These are phyloP conservation scores for Oncorhynchus kisutch DNA, from an alignment of 2,113 vertebrate species.

Conservation along the genomic window DNA sequence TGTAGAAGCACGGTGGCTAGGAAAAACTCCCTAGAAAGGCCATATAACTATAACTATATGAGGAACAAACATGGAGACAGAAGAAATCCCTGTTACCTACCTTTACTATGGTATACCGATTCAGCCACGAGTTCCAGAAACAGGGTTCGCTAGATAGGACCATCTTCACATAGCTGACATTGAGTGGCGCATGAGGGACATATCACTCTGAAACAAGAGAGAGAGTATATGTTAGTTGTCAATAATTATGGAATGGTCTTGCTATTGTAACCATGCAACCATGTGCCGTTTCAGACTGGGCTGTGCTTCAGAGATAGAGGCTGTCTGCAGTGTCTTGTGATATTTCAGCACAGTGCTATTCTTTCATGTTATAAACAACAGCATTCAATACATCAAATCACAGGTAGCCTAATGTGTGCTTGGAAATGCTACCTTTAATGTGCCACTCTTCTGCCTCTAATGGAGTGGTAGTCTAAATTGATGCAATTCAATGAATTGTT, in stretches of 20 bases:
- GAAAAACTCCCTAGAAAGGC: too few relatives aligned
- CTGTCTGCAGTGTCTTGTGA: constrained; percentile 60
- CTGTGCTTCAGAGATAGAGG: constrained; percentile 74
- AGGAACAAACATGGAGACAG: constrained; percentile 20
- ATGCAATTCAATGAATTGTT: constrained; percentile 65
- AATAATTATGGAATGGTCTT: constrained; percentile 71
- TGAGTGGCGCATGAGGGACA: constrained; percentile 65
- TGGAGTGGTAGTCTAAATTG: constrained; percentile 50
- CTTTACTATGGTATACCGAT: background rate
- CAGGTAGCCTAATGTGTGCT: constrained; percentile 44
- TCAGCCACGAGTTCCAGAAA: background rate
- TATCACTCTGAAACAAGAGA: constrained; percentile 70
- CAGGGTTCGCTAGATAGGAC: background rate
- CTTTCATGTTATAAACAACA: constrained; percentile 66
- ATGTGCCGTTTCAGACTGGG: constrained; percentile 70
- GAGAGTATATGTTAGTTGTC: constrained; percentile 76
- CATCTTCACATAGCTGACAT: constrained; percentile 9
- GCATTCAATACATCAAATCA: constrained; percentile 59
- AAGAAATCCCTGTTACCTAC: background rate
- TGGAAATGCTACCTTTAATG: constrained; percentile 49
- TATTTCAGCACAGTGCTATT: constrained; percentile 59
- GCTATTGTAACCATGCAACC: constrained; percentile 69
- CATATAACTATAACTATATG: too few relatives aligned
- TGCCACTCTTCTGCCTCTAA: constrained; percentile 37
- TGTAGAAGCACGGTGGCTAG: too few relatives aligned